phyloP scores from a whole-genome alignment of 2,888 invertebrate genomes.

The Polydrusus pterygomalis region DNA sequence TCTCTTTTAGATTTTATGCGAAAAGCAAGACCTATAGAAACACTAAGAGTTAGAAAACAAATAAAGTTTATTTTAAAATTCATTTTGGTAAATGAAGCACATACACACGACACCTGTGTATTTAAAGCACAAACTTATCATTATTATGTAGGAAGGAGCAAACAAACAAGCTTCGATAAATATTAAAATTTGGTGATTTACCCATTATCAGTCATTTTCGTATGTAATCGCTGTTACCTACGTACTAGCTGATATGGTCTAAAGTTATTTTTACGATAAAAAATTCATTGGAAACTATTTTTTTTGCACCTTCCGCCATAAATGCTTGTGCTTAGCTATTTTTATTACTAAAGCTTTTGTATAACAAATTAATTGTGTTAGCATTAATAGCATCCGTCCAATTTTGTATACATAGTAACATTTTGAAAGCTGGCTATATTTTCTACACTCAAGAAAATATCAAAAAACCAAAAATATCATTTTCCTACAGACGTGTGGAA shows the following conservation, averaged over 20 bases:
- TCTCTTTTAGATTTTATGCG: conserved; percentile 10
- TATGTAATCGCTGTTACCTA: not conserved
- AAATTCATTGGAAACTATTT: too few relatives aligned
- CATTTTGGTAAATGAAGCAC: conserved; percentile 8
- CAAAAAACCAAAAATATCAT: too few relatives aligned
- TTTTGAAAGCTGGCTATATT: too few relatives aligned
- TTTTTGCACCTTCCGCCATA: too few relatives aligned
- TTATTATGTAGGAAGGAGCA: conserved; percentile 2
- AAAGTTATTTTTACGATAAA: not conserved
- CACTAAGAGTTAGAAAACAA: conserved; percentile 3
- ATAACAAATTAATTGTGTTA: too few relatives aligned
- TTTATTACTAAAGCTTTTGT: too few relatives aligned
- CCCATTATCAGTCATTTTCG: not conserved
- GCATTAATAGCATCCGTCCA: too few relatives aligned
- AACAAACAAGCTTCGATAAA: conserved; percentile 16
- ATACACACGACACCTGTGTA: not conserved
- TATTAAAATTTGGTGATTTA: conserved; percentile 1
- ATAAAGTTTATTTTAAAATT: conserved; percentile 15
- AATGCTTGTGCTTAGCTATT: too few relatives aligned
- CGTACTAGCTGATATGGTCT: not conserved
- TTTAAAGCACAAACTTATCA: conserved; percentile 15
- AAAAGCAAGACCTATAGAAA: conserved; percentile 13
- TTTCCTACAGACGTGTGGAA: too few relatives aligned
- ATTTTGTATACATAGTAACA: too few relatives aligned
- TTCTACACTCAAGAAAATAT: too few relatives aligned